Conservation (phyloP, 2,797 vertebrate species). For the Diceros bicornis region DNA sequence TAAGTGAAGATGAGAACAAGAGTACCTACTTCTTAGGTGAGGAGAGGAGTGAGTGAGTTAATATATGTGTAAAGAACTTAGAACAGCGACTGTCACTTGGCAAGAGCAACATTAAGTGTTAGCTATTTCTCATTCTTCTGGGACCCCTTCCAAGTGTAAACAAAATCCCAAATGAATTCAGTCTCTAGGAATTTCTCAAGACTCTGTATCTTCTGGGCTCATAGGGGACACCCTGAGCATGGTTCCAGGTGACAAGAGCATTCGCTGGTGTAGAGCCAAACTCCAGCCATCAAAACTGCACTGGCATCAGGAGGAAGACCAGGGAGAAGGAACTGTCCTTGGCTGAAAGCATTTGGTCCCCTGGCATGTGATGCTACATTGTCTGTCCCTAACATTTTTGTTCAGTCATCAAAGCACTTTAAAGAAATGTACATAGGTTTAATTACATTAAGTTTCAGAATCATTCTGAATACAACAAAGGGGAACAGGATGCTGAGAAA, state of each 20-base stretch:
- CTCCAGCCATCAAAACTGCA: neutral
- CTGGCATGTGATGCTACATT: neutral
- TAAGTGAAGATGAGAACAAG: neutral
- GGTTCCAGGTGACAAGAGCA: neutral
- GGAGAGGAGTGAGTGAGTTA: neutral
- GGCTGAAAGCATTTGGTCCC: neutral
- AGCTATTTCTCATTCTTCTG: neutral
- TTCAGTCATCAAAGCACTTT: slow-evolving; percentile 10
- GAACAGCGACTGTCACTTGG: neutral
- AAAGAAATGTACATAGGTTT: neutral
- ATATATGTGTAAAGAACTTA: neutral
- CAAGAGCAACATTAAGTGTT: neutral
- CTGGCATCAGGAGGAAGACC: neutral
- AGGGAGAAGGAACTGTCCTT: neutral
- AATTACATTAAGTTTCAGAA: neutral
- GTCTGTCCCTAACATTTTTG: neutral
- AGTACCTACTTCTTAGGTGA: neutral
- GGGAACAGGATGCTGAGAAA: neutral
- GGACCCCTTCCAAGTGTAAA: neutral
- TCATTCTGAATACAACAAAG: neutral
- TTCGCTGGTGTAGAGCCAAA: neutral
- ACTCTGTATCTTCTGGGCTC: neutral
- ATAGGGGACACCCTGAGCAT: neutral
- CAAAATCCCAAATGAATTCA: neutral
- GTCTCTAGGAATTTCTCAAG: neutral